Evolutionary conservation across 2,888 invertebrate species (phyloP).

Genomic region (Cryptocephalus moraei): DNA sequence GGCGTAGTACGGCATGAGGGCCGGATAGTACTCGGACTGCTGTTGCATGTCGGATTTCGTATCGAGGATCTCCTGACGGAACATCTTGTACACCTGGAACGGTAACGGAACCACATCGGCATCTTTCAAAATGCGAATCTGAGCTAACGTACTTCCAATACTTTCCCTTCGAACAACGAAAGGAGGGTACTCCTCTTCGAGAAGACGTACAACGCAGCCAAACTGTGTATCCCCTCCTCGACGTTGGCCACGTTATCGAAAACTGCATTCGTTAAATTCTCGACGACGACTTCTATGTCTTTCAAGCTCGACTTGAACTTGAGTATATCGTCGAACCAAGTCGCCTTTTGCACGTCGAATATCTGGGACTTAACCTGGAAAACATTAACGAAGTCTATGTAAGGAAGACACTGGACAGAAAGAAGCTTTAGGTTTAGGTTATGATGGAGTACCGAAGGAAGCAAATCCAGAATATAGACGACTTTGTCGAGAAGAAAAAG

Average conservation of each 20-base stretch:
- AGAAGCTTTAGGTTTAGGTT: too few relatives aligned
- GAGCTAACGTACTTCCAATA: slow-evolving; percentile 41
- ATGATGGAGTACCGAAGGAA: too few relatives aligned
- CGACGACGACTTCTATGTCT: slow-evolving; percentile 65
- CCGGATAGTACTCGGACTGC: slow-evolving; percentile 50
- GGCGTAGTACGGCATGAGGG: slow-evolving; percentile 59
- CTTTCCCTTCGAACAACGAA: slow-evolving; percentile 58
- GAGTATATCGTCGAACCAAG: slow-evolving; percentile 73
- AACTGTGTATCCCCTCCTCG: slow-evolving; percentile 67
- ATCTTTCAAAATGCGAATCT: too few relatives aligned
- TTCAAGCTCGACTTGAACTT: slow-evolving; percentile 50
- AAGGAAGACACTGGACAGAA: too few relatives aligned
- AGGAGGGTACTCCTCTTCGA: slow-evolving; percentile 63
- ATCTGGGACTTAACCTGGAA: slow-evolving; percentile 50
- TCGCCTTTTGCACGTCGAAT: slow-evolving; percentile 65
- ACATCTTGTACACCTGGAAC: slow-evolving; percentile 60
- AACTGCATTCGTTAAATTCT: slow-evolving; percentile 68
- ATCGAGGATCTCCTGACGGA: slow-evolving; percentile 62
- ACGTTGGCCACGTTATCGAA: slow-evolving; percentile 72
- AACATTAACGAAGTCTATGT: too few relatives aligned
- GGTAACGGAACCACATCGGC: not conserved
- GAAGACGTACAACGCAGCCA: slow-evolving; percentile 69
- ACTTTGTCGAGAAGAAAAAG: too few relatives aligned
- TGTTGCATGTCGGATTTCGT: slow-evolving; percentile 60
- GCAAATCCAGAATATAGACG: too few relatives aligned